Conservation (phyloP, 2,797 vertebrate genomes). For the Scleropages formosus region DNA sequence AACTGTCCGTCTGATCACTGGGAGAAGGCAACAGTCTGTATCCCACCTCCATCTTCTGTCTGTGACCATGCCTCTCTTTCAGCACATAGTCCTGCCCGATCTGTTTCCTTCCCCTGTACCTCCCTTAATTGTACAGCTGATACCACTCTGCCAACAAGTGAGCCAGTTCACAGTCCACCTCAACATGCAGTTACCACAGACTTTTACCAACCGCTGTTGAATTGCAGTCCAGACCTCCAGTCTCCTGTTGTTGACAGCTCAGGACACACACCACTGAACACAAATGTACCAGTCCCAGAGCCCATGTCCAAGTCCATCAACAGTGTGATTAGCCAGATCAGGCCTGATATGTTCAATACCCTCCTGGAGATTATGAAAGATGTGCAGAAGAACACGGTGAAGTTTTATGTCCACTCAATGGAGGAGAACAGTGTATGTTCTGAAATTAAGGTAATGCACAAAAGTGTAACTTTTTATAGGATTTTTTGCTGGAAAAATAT, state of each 20-base stretch:
- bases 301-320: slow-evolving; percentile 48
- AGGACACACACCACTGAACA: slow-evolving; percentile 5
- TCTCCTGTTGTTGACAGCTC: slow-evolving; percentile 21
- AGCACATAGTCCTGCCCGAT: not conserved
- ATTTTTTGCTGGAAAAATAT: not conserved
- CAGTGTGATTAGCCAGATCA: slow-evolving; percentile 83
- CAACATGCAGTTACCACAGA: slow-evolving; percentile 31
- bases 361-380: slow-evolving; percentile 88
- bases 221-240: not conserved
- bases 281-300: slow-evolving; percentile 8
- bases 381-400: slow-evolving; percentile 87
- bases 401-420: slow-evolving; percentile 90
- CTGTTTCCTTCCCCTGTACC: not conserved
- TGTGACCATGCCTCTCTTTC: not conserved
- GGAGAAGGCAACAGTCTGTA: not conserved
- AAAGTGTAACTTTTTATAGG: not conserved
- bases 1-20: slow-evolving; percentile 47
- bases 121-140: slow-evolving; percentile 20
- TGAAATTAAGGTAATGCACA: slow-evolving; percentile 88
- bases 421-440: slow-evolving; percentile 82
- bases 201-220: not conserved
- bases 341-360: slow-evolving; percentile 86
- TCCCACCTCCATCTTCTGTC: not conserved
- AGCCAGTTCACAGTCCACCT: slow-evolving; percentile 27
- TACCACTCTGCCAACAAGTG: slow-evolving; percentile 26